Percentiles rank a stretch among this genome's conserved stretches.
phyloP scores from a whole-genome alignment of 2,113 vertebrate genomes.

The Epinephelus cyanopodus region DNA sequence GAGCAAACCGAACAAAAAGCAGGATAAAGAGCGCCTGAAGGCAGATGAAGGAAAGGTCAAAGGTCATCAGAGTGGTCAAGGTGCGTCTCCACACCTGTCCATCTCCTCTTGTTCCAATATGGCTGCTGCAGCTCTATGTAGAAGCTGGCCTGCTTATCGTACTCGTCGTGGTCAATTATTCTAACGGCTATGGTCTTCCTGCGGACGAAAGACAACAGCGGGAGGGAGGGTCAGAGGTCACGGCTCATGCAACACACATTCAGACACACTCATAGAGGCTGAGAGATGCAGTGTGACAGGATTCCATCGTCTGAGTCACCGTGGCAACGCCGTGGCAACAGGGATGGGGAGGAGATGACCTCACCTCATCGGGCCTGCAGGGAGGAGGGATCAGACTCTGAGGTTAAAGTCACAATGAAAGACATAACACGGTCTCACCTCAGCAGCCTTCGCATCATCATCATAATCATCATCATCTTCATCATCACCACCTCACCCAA shows the following conservation, averaged over 20 bases:
- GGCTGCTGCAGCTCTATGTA: conserved; percentile 95
- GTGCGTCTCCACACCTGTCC: conserved; percentile 91
- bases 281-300: neutral
- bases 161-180: conserved; percentile 94
- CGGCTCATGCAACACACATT: conserved; percentile 70
- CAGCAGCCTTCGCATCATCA: too few relatives aligned
- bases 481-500: too few relatives aligned
- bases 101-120: conserved; percentile 91
- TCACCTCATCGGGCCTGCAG: conserved; percentile 20
- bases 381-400: neutral
- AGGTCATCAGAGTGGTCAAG: conserved; percentile 77
- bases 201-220: conserved; percentile 87
- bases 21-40: conserved; percentile 26
- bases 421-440: too few relatives aligned
- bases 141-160: conserved; percentile 96
- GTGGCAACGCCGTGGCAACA: neutral
- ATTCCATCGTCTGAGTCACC: neutral
- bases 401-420: conserved; percentile 13
- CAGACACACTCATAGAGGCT: conserved; percentile 5
- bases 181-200: conserved; percentile 95
- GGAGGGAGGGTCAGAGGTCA: conserved; percentile 31
- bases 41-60: conserved; percentile 44
- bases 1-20: conserved; percentile 69
- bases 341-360: neutral
- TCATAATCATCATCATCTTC: too few relatives aligned